These are phyloP conservation scores for Podarcis cretensis DNA, from an alignment of 2,113 vertebrate species.

Conservation along the genomic window DNA sequence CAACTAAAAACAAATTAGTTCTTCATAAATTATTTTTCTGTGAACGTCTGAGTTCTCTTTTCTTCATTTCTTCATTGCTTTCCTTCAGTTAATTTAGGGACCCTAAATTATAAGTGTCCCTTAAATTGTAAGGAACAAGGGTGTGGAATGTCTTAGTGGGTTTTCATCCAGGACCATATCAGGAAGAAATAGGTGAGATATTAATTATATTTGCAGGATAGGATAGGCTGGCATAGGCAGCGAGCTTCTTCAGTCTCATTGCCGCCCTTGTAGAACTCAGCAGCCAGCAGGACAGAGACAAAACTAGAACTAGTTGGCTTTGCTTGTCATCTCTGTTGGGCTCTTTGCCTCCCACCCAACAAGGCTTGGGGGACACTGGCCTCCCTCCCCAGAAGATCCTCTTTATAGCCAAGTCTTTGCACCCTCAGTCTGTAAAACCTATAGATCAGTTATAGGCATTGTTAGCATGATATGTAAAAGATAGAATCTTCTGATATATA, in stretches of 20 bases:
- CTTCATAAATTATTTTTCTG: background rate
- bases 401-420: background rate
- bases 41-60: background rate
- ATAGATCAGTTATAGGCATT: background rate
- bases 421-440: background rate
- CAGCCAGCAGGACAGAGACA: too few species aligned
- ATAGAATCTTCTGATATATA: background rate
- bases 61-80: background rate
- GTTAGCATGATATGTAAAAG: background rate
- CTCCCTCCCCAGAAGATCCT: too few species aligned
- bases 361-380: background rate
- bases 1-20: background rate
- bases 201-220: too few species aligned
- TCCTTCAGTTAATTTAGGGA: background rate
- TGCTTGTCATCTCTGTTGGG: background rate
- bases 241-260: too few species aligned
- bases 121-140: background rate
- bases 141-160: background rate
- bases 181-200: background rate
- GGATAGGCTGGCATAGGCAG: too few species aligned
- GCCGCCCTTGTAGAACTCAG: too few species aligned
- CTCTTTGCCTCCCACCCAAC: background rate
- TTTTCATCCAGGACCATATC: background rate
- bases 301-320: too few species aligned
- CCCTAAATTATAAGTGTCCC: background rate